A percentile compares a stretch with the other conserved stretches of the same genome.
Conservation (phyloP, 2,888 invertebrate genomes). For the Agonopterix heracliana region DNA sequence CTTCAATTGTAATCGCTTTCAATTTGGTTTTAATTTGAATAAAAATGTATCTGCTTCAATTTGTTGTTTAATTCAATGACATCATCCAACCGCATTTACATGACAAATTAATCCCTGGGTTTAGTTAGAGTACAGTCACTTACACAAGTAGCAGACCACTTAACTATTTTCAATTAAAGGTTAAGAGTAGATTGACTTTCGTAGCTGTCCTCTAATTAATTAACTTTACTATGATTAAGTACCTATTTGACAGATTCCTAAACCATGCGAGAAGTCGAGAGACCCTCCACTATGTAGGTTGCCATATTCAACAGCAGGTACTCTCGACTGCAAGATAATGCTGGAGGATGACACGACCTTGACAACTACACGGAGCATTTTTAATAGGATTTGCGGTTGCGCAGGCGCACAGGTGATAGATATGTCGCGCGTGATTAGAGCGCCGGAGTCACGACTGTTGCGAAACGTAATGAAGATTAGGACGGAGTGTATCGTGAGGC, state of each 20-base stretch:
- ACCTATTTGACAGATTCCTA: no score
- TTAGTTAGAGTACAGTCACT: no score
- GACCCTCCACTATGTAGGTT: conserved; percentile 10
- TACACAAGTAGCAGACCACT: no score
- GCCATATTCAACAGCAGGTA: conserved; percentile 3
- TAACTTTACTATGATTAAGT: no score
- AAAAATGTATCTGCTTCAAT: conserved; percentile 21
- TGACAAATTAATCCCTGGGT: no score
- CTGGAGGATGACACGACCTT: conserved; percentile 15
- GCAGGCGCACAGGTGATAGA: conserved; percentile 19
- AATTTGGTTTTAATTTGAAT: conserved; percentile 11
- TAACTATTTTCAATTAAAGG: no score
- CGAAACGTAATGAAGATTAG: conserved; percentile 24
- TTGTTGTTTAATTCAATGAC: conserved; percentile 11
- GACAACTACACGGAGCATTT: conserved; percentile 27
- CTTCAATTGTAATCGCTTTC: conserved; percentile 8
- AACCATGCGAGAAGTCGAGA: no score
- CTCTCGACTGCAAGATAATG: neutral
- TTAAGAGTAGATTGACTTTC: no score
- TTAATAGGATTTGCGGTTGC: conserved; percentile 23
- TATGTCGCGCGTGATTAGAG: conserved; percentile 42
- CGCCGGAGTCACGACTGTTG: conserved; percentile 50
- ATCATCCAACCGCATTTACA: no score
- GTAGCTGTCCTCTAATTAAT: no score
- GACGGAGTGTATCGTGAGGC: neutral